Evolutionary conservation across 2,888 invertebrate genomes (phyloP), one percentile per base, ranked within the genome.

Genomic region (Eulithis testata): DNA sequence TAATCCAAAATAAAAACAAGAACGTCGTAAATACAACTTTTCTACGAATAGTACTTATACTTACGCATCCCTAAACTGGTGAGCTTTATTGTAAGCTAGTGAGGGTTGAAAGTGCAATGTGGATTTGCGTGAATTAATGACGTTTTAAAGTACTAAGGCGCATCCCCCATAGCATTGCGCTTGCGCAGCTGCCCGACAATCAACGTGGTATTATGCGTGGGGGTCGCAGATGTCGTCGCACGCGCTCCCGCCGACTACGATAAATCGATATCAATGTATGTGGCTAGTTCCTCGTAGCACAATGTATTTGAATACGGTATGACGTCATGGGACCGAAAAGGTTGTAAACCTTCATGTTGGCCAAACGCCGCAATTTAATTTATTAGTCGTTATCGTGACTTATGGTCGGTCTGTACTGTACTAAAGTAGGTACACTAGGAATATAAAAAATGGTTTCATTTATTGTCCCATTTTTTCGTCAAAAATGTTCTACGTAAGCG

Each of bases 151-250:
- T 70, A 59, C 3, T 44, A 27, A 31, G 62, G 69, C 65, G 72
- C 73, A 73, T 73, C 73, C 73, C 73, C 73, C 70, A 70, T 86
- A 86, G 59, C 88, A 85, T 82, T 60, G 67, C 69, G 53, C 55
- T 50, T 59, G 74, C 79, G 89, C 91, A 91, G 91, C 91, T 91
- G 91, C 88, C 76, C 76, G 78, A 78, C 83, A 86, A 87, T 89
- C 89, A 86, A 87, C 87, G 78, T 76, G 76, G 83, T 81, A 76
- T 84, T 83, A 83, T 89, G 90, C 87, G 90, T 88, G 91, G 90
- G 91, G 89, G 89, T 85, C 84, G 91, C 92, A 91, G 90, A 91
- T 91, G 91, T 86, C 84, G 79, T 69, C 77, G 80, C 84, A 78
- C 86, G 85, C 84, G 85, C 82, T 78, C 83, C 75, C 73, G 75